Evolutionary conservation across 2,888 invertebrate species (phyloP), one percentile per base, ranked within the genome.

Genomic region (Oscheius sp.): DNA sequence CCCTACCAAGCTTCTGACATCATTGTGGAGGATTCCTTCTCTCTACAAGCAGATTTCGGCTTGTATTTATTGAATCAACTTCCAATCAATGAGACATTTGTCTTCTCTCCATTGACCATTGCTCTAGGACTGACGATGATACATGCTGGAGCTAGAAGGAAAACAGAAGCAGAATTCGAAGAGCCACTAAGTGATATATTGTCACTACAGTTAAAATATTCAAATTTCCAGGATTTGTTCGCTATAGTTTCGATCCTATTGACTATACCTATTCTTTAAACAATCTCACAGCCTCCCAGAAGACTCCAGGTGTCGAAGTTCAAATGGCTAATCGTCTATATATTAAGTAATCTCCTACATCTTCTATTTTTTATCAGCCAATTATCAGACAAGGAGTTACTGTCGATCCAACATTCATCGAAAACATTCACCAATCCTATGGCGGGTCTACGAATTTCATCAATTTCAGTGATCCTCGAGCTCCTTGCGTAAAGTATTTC

Each of bases 51-150:
- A 50, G 70, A 67, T 51, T 71, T 71, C 38, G 71, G 65, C 33
- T 68, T 71, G 5, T 38, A 38, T 6, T 51, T 71, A 6, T 59
- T 63, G 28, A 36, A 36, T 17, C 38, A 59, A 6, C 57, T 51
- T 17, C 49, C 64, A 6, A 26, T 47, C 33, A 32, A 45, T 5
- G 57, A 59, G 5, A 71, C 71, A 1, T 28, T 59, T 9, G 71
- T 78, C 24, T 45, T 79, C 44, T 79, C 79, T 8, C 79, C 79
- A n/a, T 67, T 80, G 32, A 74, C 78, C 26, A 71, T 79, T 32
- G 30, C 70, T 9, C 64, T 73, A 28, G 79, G 69, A 2, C 49
- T 79, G 17, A 71, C 82, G 1, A 67, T 81, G 71, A 76, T 75
- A 33, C 80, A 81, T 51, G n/a, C 20, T 9, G 50, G 26, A 9